Base-by-base conservation (phyloP, 2,113 vertebrate genomes). In the Ochotona curzoniae region DNA sequence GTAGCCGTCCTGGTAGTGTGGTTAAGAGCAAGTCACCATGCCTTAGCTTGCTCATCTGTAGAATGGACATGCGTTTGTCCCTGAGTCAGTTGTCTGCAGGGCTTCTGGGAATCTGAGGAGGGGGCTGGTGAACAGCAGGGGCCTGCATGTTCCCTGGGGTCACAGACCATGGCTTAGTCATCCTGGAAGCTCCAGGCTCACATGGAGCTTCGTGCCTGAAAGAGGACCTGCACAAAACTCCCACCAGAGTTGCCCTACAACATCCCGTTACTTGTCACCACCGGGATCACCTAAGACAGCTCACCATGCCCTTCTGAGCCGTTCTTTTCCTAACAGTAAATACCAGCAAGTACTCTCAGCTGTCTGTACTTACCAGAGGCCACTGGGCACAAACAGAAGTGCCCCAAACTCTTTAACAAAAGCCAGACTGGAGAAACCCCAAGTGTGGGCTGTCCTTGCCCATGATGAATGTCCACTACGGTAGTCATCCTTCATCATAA, bases 401-500 rank as follows among this genome's bases (percentile, higher is more conserved):
- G 3, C 20, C 64, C 61, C 15, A 47, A 81, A 18, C 35, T 60
- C 87, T 74, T 80, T 67, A 35, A n/a, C 83, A 83, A 74, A 88
- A 47, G 5, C n/a, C 44, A 70, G 30, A 32, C 90, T 93, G 61
- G 66, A 80, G 71, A 86, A 63, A 13, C n/a, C 57, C 67, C 90
- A 61, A 26, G 54, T 30, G 44, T 8, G 66, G 89, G 70, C 35
- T 60, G 4, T 61, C 76, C 18, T 51, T 64, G 57, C 64, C 76
- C 32, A 15, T 49, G 64, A 86, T 67, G 30, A 74, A 80, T 88
- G 80, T 67, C 47, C 83, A 76, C 91, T 71, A 60, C 74, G 26
- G n/a, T 44, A 79, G 89, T 32, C 66, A 80, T 44, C 67, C 81
- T 86, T 87, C 61, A 23, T 93, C 67, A 44, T 28, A 63, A 93